Evolutionary conservation across 1,140 invertebrate genomes (phyloP).

Genomic region (Ditylenchus dipsaci): DNA sequence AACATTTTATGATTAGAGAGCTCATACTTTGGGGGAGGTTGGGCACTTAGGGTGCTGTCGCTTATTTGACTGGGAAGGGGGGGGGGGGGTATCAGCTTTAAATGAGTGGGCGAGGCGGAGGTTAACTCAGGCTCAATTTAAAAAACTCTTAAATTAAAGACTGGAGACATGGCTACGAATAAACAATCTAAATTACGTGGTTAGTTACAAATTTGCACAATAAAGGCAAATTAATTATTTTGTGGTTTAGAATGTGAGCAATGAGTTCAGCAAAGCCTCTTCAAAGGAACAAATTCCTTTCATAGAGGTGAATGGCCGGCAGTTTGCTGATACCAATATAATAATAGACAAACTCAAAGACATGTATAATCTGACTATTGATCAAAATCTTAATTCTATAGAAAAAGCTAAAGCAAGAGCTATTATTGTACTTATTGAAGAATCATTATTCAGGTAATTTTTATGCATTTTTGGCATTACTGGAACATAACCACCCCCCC

Average conservation of each 20-base stretch:
- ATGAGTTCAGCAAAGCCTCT: constrained; percentile 43
- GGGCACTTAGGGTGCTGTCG: too few species aligned
- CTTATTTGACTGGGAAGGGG: too few species aligned
- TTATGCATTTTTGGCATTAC: too few species aligned
- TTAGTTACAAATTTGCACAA: neutral
- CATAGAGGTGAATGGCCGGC: constrained; percentile 86
- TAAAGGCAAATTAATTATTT: neutral
- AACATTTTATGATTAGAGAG: too few species aligned
- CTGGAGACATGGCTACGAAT: neutral
- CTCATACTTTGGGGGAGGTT: too few species aligned
- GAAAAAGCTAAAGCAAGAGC: constrained; percentile 81
- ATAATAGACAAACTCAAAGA: constrained; percentile 77
- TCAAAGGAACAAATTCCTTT: constrained; percentile 73
- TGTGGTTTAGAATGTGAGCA: constrained; percentile 44
- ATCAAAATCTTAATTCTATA: constrained; percentile 68
- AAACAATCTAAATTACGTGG: neutral
- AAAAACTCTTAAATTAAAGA: neutral
- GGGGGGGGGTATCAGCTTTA: too few species aligned
- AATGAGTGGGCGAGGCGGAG: too few species aligned
- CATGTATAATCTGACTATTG: constrained; percentile 77
- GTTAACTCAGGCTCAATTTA: neutral
- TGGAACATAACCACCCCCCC: too few species aligned
- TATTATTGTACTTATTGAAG: constrained; percentile 84
- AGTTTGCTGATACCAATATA: constrained; percentile 80
- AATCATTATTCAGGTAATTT: constrained; percentile 40